These are phyloP conservation scores for Rhagoletis pomonella DNA, from an alignment of 1,140 invertebrate species.

Conservation along the genomic window DNA sequence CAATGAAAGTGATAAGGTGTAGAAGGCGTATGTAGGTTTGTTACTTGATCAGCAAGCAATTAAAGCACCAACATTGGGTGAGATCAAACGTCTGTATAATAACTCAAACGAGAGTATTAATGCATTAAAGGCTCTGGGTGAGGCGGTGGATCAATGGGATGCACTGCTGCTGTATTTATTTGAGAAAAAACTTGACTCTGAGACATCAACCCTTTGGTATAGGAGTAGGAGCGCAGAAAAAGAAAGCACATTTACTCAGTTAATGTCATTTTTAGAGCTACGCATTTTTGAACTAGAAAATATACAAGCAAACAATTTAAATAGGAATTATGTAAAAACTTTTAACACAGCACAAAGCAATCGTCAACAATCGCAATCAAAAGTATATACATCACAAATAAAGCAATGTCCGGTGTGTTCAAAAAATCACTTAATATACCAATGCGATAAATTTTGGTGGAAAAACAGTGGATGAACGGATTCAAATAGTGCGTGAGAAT, in stretches of 20 bases:
- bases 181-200: not conserved
- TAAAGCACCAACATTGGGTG: not conserved
- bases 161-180: not conserved
- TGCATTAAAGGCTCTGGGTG: not conserved
- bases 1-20: conserved; percentile 6
- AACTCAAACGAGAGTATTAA: not conserved
- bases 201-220: not conserved
- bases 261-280: not conserved
- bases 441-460: not conserved
- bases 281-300: not conserved
- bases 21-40: not conserved
- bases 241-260: not conserved
- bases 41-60: conserved; percentile 11
- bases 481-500: not conserved
- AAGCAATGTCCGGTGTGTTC: not conserved
- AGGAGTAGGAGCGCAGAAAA: not conserved
- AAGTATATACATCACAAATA: not conserved
- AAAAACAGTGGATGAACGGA: not conserved
- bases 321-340: not conserved
- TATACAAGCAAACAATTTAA: not conserved
- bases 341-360: not conserved
- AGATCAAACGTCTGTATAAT: not conserved
- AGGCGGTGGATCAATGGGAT: not conserved
- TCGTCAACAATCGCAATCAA: not conserved
- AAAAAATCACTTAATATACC: not conserved